A percentile compares a stretch with the other conserved stretches of the same genome.
Conservation (phyloP, 2,888 invertebrate genomes). For the Galeruca laticollis region DNA sequence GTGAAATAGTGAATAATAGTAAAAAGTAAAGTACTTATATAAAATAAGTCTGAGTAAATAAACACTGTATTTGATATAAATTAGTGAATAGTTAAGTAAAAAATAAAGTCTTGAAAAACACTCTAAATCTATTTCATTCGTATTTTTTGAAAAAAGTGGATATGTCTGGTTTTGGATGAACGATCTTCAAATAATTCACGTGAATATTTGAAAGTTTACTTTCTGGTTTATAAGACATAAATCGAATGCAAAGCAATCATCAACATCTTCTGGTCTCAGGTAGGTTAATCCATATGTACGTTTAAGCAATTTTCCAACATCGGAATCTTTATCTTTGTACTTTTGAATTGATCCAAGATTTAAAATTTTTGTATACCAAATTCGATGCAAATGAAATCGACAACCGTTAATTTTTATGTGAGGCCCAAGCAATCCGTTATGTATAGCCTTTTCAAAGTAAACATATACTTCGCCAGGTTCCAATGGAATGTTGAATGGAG, state of each 20-base stretch:
- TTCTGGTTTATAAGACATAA: conserved; percentile 3
- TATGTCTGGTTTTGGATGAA: too few species aligned
- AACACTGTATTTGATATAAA: too few species aligned
- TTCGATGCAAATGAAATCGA: background rate
- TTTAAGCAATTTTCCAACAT: background rate
- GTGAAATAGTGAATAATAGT: too few species aligned
- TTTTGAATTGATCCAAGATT: background rate
- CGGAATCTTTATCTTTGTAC: too few species aligned
- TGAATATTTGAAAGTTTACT: background rate
- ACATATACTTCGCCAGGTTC: background rate
- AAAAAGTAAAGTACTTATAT: too few species aligned
- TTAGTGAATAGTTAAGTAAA: too few species aligned
- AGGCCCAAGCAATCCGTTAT: background rate
- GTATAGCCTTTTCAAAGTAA: background rate
- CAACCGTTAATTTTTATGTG: background rate
- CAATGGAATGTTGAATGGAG: too few species aligned
- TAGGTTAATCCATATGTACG: conserved; percentile 7
- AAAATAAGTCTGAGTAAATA: too few species aligned
- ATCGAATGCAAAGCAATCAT: conserved; percentile 7
- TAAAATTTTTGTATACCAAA: background rate
- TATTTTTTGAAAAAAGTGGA: too few species aligned
- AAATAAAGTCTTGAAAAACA: too few species aligned
- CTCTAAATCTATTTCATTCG: too few species aligned
- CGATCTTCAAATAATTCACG: conserved; percentile 1
- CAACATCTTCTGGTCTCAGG: background rate